Conservation (phyloP, 2,888 invertebrate species). For the Tipula confusa region DNA sequence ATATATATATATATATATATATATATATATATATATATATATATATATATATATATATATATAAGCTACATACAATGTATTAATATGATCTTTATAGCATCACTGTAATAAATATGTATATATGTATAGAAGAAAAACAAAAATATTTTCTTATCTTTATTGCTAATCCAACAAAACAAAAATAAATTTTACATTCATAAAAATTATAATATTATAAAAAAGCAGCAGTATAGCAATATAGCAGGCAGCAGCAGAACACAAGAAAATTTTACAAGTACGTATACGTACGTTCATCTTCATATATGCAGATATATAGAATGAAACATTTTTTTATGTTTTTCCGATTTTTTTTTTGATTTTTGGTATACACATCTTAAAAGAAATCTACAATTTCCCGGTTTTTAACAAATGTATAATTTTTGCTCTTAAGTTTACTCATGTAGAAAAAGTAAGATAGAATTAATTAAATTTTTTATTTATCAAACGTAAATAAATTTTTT, state of each 20-base stretch:
- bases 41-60: background rate
- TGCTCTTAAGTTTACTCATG: background rate
- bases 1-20: background rate
- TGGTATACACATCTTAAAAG: background rate
- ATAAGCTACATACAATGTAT: background rate
- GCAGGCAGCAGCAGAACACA: background rate
- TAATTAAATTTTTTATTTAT: conserved; percentile 25
- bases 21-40: background rate
- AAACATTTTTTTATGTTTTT: background rate
- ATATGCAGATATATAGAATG: background rate
- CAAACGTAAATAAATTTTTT: background rate
- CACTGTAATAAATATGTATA: background rate
- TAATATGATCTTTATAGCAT: conserved; percentile 20
- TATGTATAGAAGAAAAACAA: background rate
- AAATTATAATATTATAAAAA: background rate
- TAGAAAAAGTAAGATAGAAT: background rate
- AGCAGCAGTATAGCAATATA: background rate
- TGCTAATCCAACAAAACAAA: background rate
- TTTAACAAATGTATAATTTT: background rate
- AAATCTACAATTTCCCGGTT: background rate
- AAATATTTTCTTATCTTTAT: conserved; percentile 25
- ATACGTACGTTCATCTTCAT: background rate
- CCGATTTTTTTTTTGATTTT: background rate
- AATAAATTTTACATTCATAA: conserved; percentile 20
- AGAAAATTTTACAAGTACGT: background rate